Evolutionary conservation across 2,113 vertebrate species (phyloP).

Genomic region (Bos indicus): DNA sequence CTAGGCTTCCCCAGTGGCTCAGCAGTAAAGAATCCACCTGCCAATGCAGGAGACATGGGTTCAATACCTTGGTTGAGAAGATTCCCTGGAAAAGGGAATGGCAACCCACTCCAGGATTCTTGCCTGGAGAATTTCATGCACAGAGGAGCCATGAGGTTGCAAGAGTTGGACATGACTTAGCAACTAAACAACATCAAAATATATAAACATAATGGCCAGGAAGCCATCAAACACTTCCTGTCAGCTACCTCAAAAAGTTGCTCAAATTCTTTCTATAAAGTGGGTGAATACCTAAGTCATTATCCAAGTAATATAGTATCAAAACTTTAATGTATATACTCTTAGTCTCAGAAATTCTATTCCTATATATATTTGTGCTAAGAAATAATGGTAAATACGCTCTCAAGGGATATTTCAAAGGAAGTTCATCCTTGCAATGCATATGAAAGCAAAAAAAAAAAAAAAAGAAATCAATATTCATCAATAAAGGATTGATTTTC

Average conservation of each 20-base stretch:
- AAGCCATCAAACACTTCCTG: too few species aligned
- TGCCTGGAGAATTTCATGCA: neutral
- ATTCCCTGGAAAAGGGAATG: neutral
- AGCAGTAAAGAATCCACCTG: neutral
- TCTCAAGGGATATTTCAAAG: neutral
- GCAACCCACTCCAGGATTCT: neutral
- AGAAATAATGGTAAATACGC: neutral
- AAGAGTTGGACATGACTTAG: neutral
- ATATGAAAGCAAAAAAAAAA: neutral
- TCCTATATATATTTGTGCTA: neutral
- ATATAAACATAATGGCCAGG: too few species aligned
- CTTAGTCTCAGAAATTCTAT: neutral
- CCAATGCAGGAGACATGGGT: neutral
- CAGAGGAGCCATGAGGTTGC: neutral
- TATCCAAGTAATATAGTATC: neutral
- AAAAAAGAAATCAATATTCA: neutral
- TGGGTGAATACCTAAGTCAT: neutral
- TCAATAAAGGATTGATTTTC: neutral
- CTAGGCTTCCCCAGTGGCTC: neutral
- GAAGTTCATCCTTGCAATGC: neutral
- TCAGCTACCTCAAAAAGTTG: neutral
- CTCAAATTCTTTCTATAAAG: neutral
- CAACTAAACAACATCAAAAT: neutral
- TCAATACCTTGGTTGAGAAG: neutral
- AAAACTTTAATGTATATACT: neutral